Evolutionary conservation across 2,888 invertebrate species (phyloP), one percentile per base, ranked within the genome.

Genomic region (Synergus gifuensis): DNA sequence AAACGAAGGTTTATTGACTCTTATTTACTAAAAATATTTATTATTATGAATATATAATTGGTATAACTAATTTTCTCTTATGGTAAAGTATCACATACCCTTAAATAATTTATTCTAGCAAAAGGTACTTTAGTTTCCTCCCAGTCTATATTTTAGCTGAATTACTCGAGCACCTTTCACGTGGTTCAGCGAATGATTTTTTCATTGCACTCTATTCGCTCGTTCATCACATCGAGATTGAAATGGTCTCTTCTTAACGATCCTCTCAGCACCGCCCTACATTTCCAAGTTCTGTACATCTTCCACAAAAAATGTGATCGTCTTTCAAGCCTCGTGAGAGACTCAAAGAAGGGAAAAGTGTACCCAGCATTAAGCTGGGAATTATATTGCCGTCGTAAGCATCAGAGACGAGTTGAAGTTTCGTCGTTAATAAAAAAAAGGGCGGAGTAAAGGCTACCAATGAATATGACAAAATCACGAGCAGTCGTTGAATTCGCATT

Each of bases 211-310:
- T 54, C 54, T 49, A 73, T 36, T 11, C 36, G 36, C 73, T 54
- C 54, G 36, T 73, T 73, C 36, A 54, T 73, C 54, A 36, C 36
- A 36, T 11, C 40, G 54, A 69, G 69, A 73, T 73, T 73, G 73
- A 73, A 73, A 73, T 73, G 73, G 54, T 73, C 22, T 73, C 22
- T 73, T 54, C 73, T 73, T 73, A 73, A 73, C 69, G 49, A 69
- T 49, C 54, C 54, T 73, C 16, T 49, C 73, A 69, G 69, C 69
- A 69, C 69, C 69, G 69, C 49, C 73, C 54, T 54, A 73, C 16
- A 36, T 73, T 54, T 73, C 36, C 22, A 69, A 28, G 69, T 69
- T 49, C 46, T 69, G 69, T 28, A n/a, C 69, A 49, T 69, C 28
- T 28, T 28, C 16, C 0, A 69, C 28, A 69, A 69, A 69, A 69